phyloP scores from a whole-genome alignment of 1,140 invertebrate species.

The Cryptotermes secundus region DNA sequence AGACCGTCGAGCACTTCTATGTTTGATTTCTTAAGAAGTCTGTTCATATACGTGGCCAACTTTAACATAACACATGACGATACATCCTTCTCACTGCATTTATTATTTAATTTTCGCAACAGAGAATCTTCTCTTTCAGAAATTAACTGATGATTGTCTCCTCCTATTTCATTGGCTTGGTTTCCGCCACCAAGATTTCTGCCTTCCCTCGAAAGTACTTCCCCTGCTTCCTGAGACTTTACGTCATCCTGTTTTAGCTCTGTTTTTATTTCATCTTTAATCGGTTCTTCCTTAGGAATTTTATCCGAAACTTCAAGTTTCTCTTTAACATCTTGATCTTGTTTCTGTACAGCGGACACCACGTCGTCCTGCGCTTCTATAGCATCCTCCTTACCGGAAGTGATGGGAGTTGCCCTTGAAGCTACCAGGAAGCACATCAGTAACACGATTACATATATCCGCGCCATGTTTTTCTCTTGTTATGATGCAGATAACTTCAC shows the following conservation, averaged over 20 bases:
- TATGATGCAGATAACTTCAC: too few relatives aligned
- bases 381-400: background rate
- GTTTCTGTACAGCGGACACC: background rate
- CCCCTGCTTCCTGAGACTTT: background rate
- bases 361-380: background rate
- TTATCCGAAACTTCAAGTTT: background rate
- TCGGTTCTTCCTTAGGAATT: background rate
- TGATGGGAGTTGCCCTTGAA: background rate
- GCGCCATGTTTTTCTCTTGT: background rate
- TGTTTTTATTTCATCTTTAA: background rate
- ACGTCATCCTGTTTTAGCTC: background rate
- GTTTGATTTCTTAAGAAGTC: conserved; percentile 73
- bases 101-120: conserved; percentile 68
- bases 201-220: background rate
- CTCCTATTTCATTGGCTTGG: background rate
- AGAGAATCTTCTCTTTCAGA: conserved; percentile 61
- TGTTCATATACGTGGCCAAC: conserved; percentile 76
- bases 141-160: background rate
- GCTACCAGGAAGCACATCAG: background rate
- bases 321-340: background rate
- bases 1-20: conserved; percentile 72
- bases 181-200: background rate
- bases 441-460: background rate
- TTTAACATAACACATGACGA: conserved; percentile 78
- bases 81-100: conserved; percentile 72